Base-by-base conservation (phyloP, 92 coral and sea anemone genomes). In the Bergia puertoricense region DNA sequence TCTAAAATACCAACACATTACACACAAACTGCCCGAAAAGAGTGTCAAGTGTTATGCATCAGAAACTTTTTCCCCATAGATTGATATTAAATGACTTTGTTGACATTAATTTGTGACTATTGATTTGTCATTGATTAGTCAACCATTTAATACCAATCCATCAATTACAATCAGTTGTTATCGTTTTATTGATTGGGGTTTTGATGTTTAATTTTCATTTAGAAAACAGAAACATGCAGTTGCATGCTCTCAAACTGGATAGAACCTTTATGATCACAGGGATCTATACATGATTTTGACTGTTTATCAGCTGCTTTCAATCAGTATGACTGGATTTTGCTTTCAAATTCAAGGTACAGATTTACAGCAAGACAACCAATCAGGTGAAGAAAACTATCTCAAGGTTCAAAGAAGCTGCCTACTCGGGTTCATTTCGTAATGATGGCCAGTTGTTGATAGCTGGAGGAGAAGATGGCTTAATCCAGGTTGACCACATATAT, bases 401-500 rank as follows among this genome's bases (percentile, higher is more conserved):
- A 48, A 92, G 96, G 68, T 95, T 97, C 78, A 97, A 93, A 80
- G 94, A 94, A 67, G 81, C 82, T 72, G 99, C 98, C 16, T 91
- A 91, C 88, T 88, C 96, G 78, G 98, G 97, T 13, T 90, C 94
- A 71, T 97, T 97, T 45, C 95, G 99, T 20, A 82, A 65, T 74
- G 99, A 97, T 94, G 99, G 99, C 10, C 92, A 95, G 82, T 86
- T 97, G 73, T 56, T 97, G 68, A 92, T 97, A 18, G 96, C 98
- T 41, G 99, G 99, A 88, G 93, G 93, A 88, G 94, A 93, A 57
- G 90, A 86, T 92, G 95, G 96, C 50, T 69, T 86, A 56, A 91
- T 94, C 6, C 93, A 96, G 98, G 98, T 96, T 15, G 45, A 20
- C 15, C 16, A 37, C 6, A 41, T 14, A 20, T 9, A 9, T 7